Evolutionary conservation across 2,113 vertebrate genomes (phyloP).

Genomic region (Struthidea cinerea): DNA sequence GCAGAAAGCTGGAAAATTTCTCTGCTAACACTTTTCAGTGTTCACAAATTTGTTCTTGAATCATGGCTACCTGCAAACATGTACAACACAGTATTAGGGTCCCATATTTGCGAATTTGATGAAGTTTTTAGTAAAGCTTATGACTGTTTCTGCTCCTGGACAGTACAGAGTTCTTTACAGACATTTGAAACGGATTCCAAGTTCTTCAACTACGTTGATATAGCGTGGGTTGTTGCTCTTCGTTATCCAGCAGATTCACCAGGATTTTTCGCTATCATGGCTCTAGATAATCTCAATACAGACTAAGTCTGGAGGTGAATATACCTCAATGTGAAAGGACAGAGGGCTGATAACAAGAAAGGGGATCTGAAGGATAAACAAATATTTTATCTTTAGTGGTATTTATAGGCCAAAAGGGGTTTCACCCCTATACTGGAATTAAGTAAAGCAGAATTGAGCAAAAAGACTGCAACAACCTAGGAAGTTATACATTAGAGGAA

Average conservation of each 20-base stretch:
- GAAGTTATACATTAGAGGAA: not conserved
- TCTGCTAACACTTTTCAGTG: too few relatives aligned
- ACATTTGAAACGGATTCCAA: not conserved
- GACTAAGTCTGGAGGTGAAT: not conserved
- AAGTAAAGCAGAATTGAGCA: not conserved
- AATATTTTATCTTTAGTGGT: not conserved
- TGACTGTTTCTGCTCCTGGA: not conserved
- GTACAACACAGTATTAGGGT: not conserved
- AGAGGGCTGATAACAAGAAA: not conserved
- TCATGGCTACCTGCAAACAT: not conserved
- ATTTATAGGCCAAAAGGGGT: not conserved
- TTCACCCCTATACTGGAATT: not conserved
- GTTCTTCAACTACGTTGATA: accelerated
- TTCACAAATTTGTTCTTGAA: not conserved
- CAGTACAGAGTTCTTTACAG: not conserved
- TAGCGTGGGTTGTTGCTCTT: not conserved
- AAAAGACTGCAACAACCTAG: not conserved
- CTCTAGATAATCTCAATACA: not conserved
- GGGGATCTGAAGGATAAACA: not conserved
- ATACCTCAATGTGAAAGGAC: not conserved
- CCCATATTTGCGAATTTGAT: not conserved
- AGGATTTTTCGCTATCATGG: not conserved
- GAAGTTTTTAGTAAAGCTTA: not conserved
- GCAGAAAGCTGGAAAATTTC: too few relatives aligned
- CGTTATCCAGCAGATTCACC: not conserved